Conservation (phyloP, 2,888 invertebrate species). For the Ectemnius lituratus region DNA sequence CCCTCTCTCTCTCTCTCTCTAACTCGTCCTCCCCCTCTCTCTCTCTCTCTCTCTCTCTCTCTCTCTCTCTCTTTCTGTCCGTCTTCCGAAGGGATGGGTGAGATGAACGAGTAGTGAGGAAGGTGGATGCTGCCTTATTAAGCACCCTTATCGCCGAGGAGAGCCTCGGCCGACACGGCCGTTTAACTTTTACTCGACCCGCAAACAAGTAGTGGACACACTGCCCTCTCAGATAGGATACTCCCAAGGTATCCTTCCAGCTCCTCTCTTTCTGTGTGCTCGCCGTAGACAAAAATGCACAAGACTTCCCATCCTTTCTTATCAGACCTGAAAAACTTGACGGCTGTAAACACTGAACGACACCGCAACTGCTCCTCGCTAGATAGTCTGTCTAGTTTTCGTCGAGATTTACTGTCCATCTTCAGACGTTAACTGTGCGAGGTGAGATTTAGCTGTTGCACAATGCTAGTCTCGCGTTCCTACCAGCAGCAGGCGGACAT, state of each 20-base stretch:
- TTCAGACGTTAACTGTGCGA: slow-evolving; percentile 35
- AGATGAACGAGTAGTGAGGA: slow-evolving; percentile 50
- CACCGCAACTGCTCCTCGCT: slow-evolving; percentile 33
- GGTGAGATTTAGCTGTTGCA: neutral
- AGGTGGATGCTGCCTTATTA: slow-evolving; percentile 63
- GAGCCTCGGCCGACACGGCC: slow-evolving; percentile 56
- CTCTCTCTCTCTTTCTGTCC: too few species aligned
- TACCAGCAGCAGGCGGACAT: too few species aligned
- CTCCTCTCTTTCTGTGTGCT: too few species aligned
- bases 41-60: neutral
- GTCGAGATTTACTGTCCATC: slow-evolving; percentile 49
- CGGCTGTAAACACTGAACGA: slow-evolving; percentile 59
- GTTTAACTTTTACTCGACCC: slow-evolving; percentile 68
- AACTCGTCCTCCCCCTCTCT: neutral
- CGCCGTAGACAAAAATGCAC: neutral
- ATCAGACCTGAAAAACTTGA: slow-evolving; percentile 61
- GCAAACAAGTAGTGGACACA: slow-evolving; percentile 63
- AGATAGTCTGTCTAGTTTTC: neutral
- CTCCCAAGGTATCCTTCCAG: slow-evolving; percentile 31
- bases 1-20: too few species aligned
- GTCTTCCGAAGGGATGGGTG: slow-evolving; percentile 18
- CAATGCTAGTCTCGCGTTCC: neutral
- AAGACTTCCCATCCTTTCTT: slow-evolving; percentile 35
- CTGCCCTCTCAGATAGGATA: slow-evolving; percentile 53
- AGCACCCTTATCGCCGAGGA: slow-evolving; percentile 63